These are phyloP conservation scores for Serranus cabrilla DNA, from an alignment of 2,797 vertebrate species.

Conservation along the genomic window DNA sequence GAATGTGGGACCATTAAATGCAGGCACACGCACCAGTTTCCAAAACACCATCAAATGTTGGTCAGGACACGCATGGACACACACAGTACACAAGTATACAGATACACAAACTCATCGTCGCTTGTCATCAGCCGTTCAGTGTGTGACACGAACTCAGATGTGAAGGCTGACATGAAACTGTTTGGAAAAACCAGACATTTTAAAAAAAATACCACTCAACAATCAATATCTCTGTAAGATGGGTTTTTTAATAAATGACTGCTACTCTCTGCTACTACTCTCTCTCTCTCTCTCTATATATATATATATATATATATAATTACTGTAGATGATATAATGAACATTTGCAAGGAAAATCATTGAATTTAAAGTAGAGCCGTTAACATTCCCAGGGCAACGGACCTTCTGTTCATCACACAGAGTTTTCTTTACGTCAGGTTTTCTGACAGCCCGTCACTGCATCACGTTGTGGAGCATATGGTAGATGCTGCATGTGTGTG, in stretches of 20 bases:
- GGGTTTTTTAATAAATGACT: too few species aligned
- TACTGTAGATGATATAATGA: too few species aligned
- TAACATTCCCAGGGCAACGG: conserved; percentile 6
- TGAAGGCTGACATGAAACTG: too few species aligned
- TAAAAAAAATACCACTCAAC: too few species aligned
- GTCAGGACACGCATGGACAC: conserved; percentile 12
- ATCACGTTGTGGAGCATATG: not conserved
- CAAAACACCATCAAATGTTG: conserved; percentile 4
- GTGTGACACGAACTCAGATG: conserved; percentile 36
- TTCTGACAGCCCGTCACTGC: not conserved
- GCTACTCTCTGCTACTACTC: too few species aligned
- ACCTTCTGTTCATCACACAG: not conserved
- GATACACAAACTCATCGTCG: not conserved
- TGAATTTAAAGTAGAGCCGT: not conserved
- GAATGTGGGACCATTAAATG: conserved; percentile 55
- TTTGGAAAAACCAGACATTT: too few species aligned
- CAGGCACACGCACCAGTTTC: conserved; percentile 15
- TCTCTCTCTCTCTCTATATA: too few species aligned
- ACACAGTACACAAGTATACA: not conserved
- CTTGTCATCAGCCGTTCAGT: not conserved
- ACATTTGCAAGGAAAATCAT: not conserved
- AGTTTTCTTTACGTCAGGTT: not conserved
- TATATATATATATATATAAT: too few species aligned
- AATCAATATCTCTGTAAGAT: too few species aligned
- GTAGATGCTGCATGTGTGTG: not conserved